Base-by-base conservation (phyloP, 2,888 invertebrate genomes). In the Perizoma affinitatum region DNA sequence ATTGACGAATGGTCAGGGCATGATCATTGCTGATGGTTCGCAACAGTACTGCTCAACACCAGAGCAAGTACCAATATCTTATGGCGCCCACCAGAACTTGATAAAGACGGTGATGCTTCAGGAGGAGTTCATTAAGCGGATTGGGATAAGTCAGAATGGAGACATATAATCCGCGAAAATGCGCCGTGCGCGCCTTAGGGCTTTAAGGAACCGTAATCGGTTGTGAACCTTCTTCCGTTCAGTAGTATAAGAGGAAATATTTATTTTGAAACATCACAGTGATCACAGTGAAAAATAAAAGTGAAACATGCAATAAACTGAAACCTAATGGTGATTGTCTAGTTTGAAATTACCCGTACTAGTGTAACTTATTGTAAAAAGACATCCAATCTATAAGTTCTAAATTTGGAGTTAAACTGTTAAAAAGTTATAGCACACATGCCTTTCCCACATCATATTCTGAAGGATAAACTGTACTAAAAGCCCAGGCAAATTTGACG, bases 61-160 rank as follows among this genome's bases (percentile, higher is more conserved):
- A 1, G 91, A 89, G 40, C 84, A 86, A 70, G 79, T 83, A 11
- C 82, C 83, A 33, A 83, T 88, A 58, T 73, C 89, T 1, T 90
- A 89, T 33, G 87, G 86, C 55, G 83, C 87, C 41, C 89, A 90
- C 67, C 90, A 90, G 4, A 92, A 88, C 70, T 87, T 92, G 84
- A 88, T 93, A 69, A 93, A 93, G 72, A 92, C 92, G 40, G 92
- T 92, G 63, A 93, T 93, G 93, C 83, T 93, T 9, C 93, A 93
- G 64, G 93, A 93, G 64, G 93, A 93, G 62, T 92, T 93, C 78
- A 92, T 92, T 74, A 93, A 93, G 84, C 80, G 93, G 72, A 92
- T 92, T 5, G 92, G 92, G 63, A 92, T 93, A 63, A 92, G 91
- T 84, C 93, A 93, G 82, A 93, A 93, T 75, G 93, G 92, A 33